Conservation (phyloP, 2,113 vertebrate genomes). For the Epinephelus cyanopodus region DNA sequence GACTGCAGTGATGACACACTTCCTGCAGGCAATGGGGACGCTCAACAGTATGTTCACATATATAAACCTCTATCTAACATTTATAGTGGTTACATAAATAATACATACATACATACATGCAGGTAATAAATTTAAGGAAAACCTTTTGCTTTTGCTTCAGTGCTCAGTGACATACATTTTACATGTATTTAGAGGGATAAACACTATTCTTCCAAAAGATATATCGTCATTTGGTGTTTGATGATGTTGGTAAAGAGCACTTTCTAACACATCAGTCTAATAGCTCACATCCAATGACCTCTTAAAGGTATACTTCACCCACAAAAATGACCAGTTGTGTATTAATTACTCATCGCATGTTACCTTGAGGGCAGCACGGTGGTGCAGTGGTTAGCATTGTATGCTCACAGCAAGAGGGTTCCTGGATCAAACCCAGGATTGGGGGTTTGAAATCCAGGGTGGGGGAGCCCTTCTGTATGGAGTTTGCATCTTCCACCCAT, state of each 20-base stretch:
- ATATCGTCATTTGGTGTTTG: background rate
- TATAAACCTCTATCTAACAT: slow-evolving; percentile 1
- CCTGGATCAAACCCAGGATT: no score
- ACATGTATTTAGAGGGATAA: background rate
- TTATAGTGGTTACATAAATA: background rate
- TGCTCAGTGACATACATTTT: background rate
- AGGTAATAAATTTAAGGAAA: background rate
- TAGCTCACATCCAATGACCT: no score
- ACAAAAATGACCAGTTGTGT: no score
- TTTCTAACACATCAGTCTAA: no score
- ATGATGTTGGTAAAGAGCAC: background rate
- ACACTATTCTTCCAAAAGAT: background rate
- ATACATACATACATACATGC: background rate
- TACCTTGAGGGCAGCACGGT: no score
- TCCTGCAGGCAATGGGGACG: slow-evolving; percentile 67
- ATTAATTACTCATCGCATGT: no score
- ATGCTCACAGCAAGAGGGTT: no score
- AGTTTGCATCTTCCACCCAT: no score
- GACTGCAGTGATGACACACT: slow-evolving; percentile 76
- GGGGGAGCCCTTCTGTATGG: no score
- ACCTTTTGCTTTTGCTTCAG: background rate
- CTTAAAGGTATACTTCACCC: no score
- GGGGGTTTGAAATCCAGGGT: no score
- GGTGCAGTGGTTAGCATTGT: no score
- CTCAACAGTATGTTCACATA: slow-evolving; percentile 75